A percentile compares a stretch with the other conserved stretches of the same genome.
Evolutionary conservation across 2,888 invertebrate genomes (phyloP).

Genomic region (Pasiphila rectangulata): DNA sequence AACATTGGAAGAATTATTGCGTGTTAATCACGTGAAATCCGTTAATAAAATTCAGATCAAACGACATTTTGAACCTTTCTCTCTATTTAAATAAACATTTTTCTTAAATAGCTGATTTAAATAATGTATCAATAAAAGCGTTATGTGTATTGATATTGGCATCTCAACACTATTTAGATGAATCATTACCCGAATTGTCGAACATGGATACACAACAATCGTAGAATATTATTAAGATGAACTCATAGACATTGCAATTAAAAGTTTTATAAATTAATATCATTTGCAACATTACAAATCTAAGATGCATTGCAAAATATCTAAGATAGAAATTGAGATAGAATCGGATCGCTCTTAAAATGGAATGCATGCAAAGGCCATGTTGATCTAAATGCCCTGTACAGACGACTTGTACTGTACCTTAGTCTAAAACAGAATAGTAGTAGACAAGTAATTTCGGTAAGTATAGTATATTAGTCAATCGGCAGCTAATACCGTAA

Average conservation of each 20-base stretch:
- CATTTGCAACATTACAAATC: conserved; percentile 15
- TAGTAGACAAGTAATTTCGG: conserved; percentile 1
- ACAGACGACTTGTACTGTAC: background rate
- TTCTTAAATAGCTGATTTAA: conserved; percentile 30
- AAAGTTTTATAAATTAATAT: background rate
- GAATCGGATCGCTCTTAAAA: conserved; percentile 22
- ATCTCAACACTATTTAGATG: conserved; percentile 27
- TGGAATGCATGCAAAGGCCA: conserved; percentile 18
- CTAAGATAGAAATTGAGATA: conserved; percentile 22
- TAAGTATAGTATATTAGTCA: background rate
- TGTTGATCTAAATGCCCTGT: conserved; percentile 8
- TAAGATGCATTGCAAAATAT: conserved; percentile 17
- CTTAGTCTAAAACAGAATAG: background rate
- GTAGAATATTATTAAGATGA: conserved; percentile 13
- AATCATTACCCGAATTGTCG: conserved; percentile 30
- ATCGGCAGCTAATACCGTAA: no score
- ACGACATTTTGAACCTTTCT: conserved; percentile 33
- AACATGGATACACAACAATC: conserved; percentile 19
- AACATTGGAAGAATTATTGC: conserved; percentile 7
- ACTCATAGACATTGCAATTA: conserved; percentile 5
- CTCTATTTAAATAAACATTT: conserved; percentile 30
- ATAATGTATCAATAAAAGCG: conserved; percentile 23
- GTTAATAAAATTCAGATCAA: conserved; percentile 32
- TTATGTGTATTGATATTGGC: conserved; percentile 27
- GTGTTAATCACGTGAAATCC: conserved; percentile 15